A percentile compares a stretch with the other conserved stretches of the same genome.
These are phyloP conservation scores for Triplophysa tibetana DNA, from an alignment of 2,113 vertebrate species.

Conservation along the genomic window DNA sequence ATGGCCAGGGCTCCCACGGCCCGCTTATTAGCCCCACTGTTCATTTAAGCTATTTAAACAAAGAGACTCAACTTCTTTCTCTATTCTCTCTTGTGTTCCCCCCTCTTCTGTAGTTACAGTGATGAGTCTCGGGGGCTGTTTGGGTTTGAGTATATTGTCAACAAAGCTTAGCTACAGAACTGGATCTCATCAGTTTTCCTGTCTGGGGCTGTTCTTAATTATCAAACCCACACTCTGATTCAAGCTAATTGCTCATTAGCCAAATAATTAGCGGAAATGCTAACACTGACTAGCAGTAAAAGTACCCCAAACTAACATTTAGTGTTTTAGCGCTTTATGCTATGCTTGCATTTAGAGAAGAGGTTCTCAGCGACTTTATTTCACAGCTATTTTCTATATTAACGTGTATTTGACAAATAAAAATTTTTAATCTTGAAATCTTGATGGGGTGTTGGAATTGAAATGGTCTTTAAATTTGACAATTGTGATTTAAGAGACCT, in stretches of 20 bases:
- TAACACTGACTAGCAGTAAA: slow-evolving; percentile 1
- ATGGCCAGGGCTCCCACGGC: slow-evolving; percentile 61
- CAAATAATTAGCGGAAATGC: slow-evolving; percentile 51
- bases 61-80: slow-evolving; percentile 41
- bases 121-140: slow-evolving; percentile 30
- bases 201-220: slow-evolving; percentile 59
- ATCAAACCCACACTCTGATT: slow-evolving; percentile 54
- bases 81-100: slow-evolving; percentile 20
- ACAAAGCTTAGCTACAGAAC: slow-evolving; percentile 28
- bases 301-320: background rate
- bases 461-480: slow-evolving; percentile 48
- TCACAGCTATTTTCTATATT: too few species aligned
- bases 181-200: slow-evolving; percentile 59
- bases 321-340: too few species aligned
- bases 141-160: slow-evolving; percentile 16
- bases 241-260: slow-evolving; percentile 66
- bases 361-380: background rate
- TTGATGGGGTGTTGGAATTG: background rate
- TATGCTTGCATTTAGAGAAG: background rate
- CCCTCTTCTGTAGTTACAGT: slow-evolving; percentile 26
- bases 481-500: slow-evolving; percentile 56
- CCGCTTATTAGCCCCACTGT: slow-evolving; percentile 61
- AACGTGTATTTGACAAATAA: too few species aligned
- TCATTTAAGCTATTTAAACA: slow-evolving; percentile 63
- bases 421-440: too few species aligned